phyloP scores from a whole-genome alignment of 1,140 invertebrate species.

The Drosophila funebris region DNA sequence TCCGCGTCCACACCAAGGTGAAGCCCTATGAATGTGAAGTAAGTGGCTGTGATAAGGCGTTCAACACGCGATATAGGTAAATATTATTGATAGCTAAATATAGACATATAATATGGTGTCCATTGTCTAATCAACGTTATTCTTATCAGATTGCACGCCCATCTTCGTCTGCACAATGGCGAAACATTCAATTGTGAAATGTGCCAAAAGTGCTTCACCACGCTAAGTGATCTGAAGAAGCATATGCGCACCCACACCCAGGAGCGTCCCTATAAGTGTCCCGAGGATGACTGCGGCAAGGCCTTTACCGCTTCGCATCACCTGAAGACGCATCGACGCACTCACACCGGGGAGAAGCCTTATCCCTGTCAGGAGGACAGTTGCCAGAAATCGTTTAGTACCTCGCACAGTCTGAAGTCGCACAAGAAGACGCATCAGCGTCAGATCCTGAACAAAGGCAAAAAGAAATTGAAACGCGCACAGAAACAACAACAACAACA shows the following conservation, averaged over 20 bases:
- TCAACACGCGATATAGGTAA: constrained; percentile 95
- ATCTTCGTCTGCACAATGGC: constrained; percentile 95
- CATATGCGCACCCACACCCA: constrained; percentile 96
- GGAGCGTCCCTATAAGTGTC: constrained; percentile 95
- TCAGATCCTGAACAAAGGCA: constrained; percentile 62
- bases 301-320: constrained; percentile 97
- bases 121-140: constrained; percentile 33
- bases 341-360: constrained; percentile 87
- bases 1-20: constrained; percentile 97
- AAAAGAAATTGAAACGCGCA: constrained; percentile 56
- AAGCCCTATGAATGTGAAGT: constrained; percentile 94
- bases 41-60: constrained; percentile 94
- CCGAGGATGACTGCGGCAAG: constrained; percentile 93
- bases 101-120: constrained; percentile 23
- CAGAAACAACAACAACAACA: constrained; percentile 25
- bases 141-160: constrained; percentile 90
- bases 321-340: constrained; percentile 90
- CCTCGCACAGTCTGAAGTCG: constrained; percentile 91
- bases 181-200: constrained; percentile 97
- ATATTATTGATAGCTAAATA: constrained; percentile 22
- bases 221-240: constrained; percentile 96
- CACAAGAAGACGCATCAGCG: constrained; percentile 88
- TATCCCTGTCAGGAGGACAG: constrained; percentile 89
- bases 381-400: constrained; percentile 92
- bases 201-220: constrained; percentile 96